These are phyloP conservation scores for Trichogramma dendrolimi DNA, from an alignment of 2,888 invertebrate species.

Conservation along the genomic window DNA sequence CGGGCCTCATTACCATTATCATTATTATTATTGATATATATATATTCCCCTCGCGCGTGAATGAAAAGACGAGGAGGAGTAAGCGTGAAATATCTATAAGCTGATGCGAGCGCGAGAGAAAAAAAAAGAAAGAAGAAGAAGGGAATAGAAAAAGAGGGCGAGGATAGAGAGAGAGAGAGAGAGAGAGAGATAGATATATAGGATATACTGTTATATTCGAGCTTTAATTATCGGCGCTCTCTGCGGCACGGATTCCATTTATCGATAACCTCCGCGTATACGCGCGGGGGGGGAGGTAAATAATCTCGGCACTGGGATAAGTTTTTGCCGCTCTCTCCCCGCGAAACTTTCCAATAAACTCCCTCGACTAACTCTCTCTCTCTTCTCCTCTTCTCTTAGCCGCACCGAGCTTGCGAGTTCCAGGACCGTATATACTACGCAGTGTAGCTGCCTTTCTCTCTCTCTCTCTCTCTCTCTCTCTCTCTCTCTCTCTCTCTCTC, in stretches of 20 bases:
- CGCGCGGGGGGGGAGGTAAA: neutral
- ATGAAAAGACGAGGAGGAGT: no score
- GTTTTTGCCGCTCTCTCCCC: no score
- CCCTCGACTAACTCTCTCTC: no score
- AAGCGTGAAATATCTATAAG: no score
- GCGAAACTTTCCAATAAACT: no score
- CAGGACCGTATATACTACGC: neutral
- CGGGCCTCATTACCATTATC: no score
- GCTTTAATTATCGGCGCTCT: neutral
- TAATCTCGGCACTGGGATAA: neutral
- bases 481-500: neutral
- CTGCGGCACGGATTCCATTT: neutral
- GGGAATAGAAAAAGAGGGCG: neutral
- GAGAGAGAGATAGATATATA: neutral
- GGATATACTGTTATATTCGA: no score
- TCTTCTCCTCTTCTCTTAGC: no score
- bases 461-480: neutral
- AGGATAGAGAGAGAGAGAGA: neutral
- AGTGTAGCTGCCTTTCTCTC: neutral
- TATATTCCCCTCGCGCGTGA: no score
- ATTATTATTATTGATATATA: no score
- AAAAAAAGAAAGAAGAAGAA: neutral
- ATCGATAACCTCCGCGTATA: neutral
- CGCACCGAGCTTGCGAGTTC: no score
- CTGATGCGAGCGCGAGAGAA: neutral